Evolutionary conservation across 35 echinoderm and acorn worm species (phyloP).

Genomic region (Lytechinus variegatus): DNA sequence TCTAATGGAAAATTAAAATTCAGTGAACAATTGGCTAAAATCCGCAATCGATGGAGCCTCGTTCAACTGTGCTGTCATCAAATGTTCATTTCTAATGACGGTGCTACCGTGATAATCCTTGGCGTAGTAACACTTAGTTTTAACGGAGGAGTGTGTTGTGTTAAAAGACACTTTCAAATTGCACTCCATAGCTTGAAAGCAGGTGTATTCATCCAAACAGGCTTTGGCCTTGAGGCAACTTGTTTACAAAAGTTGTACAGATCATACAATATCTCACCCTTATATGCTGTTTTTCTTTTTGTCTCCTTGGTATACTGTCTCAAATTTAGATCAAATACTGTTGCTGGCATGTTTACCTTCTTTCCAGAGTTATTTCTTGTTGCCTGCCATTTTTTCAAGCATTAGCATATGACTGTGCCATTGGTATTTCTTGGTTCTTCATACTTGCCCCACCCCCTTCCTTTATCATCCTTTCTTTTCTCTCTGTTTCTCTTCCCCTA

Average conservation of each 20-base stretch:
- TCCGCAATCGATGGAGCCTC: background rate
- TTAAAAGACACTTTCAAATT: constrained; percentile 26
- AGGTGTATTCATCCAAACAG: background rate
- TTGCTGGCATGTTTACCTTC: background rate
- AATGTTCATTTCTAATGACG: constrained; percentile 43
- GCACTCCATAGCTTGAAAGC: constrained; percentile 20
- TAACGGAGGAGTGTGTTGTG: background rate
- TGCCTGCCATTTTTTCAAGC: background rate
- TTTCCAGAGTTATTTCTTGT: background rate
- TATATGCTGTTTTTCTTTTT: background rate
- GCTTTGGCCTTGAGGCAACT: background rate
- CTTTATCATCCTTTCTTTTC: background rate
- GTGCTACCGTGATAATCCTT: constrained; percentile 15
- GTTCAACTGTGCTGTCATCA: constrained; percentile 28
- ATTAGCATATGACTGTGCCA: background rate
- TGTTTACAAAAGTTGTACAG: constrained; percentile 4
- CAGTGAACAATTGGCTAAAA: constrained; percentile 18
- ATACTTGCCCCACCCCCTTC: too few species aligned
- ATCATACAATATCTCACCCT: background rate
- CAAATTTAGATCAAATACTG: background rate
- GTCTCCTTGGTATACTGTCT: background rate
- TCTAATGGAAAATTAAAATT: constrained; percentile 21
- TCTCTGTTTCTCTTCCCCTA: background rate
- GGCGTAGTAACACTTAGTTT: background rate
- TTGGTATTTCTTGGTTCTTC: too few species aligned